Base-by-base conservation (phyloP, 1,140 invertebrate genomes). In the Melitaea cinxia region DNA sequence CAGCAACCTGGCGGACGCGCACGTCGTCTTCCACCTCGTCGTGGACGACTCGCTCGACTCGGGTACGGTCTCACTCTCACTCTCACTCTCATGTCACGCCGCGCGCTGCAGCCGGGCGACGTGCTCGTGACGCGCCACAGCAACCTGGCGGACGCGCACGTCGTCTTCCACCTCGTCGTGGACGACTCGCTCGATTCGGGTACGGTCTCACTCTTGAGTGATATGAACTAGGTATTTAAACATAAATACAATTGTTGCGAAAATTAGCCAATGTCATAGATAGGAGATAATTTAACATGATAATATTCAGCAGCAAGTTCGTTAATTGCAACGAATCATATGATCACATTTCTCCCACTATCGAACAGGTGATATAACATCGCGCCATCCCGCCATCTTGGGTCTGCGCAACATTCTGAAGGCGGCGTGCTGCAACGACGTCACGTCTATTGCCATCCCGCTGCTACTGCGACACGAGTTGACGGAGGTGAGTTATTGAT, bases 41-140 rank as follows among this genome's bases (percentile, higher is more conserved):
- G 94, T 94, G 1, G 96, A 97, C 85, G 94, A 94, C 21, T 88
- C 92, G 42, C 88, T 94, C 14, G 90, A 91, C 82, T 93, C 93
- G 56, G 93, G 93, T 94, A 33, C 24, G 2, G 24, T 26, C 2
- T 26, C 24, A 2, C 24, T 6, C 6, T 26, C n/a, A n/a, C n/a
- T n/a, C n/a, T n/a, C n/a, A n/a, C n/a, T n/a, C n/a, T n/a, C n/a
- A n/a, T n/a, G n/a, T n/a, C n/a, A n/a, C n/a, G n/a, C n/a, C 30
- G 30, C 15, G 63, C 69, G 81, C 65, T 96, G 52, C 94, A 95
- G 85, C 94, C 95, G 0, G 98, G 98, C 3, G 98, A 99, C 91
- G 96, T 99, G 77, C 98, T 97, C 85, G 94, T 99, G 7, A 99
- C 98, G 2, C 94, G 95, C 66, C 98, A 99, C 94, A 99, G 98